Evolutionary conservation across 1,140 invertebrate genomes (phyloP).

Genomic region (Heliothis virescens): DNA sequence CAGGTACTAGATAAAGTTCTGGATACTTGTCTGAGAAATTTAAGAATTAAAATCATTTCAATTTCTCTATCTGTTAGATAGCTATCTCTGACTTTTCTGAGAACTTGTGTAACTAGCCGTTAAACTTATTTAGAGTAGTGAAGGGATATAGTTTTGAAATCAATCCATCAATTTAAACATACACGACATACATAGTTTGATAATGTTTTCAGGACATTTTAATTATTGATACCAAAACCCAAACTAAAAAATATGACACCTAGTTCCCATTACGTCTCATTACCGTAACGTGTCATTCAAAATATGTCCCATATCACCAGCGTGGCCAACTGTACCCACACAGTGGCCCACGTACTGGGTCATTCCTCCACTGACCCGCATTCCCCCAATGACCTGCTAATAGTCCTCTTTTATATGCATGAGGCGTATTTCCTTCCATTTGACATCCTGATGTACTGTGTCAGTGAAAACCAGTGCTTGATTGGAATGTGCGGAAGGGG

Average conservation of each 20-base stretch:
- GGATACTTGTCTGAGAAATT: no score
- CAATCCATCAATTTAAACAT: no score
- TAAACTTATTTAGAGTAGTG: no score
- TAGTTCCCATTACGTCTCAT: background rate
- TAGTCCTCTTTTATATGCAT: background rate
- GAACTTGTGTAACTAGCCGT: no score
- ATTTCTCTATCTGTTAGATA: no score
- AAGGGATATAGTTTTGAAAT: no score
- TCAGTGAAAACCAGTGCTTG: constrained; percentile 41
- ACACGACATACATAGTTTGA: no score
- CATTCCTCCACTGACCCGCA: constrained; percentile 10
- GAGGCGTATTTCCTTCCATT: constrained; percentile 23
- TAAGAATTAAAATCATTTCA: no score
- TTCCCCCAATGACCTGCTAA: background rate
- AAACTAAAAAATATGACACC: background rate
- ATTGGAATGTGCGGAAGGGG: constrained; percentile 17
- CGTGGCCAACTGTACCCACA: background rate
- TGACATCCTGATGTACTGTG: constrained; percentile 38
- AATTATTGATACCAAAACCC: no score
- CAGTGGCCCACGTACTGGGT: background rate
- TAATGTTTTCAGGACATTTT: no score
- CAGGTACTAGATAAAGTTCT: no score
- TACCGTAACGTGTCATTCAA: background rate
- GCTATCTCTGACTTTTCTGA: no score
- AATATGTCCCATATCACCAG: background rate